Conservation (phyloP, 2,888 invertebrate genomes). For the Eubasilissa splendida region DNA sequence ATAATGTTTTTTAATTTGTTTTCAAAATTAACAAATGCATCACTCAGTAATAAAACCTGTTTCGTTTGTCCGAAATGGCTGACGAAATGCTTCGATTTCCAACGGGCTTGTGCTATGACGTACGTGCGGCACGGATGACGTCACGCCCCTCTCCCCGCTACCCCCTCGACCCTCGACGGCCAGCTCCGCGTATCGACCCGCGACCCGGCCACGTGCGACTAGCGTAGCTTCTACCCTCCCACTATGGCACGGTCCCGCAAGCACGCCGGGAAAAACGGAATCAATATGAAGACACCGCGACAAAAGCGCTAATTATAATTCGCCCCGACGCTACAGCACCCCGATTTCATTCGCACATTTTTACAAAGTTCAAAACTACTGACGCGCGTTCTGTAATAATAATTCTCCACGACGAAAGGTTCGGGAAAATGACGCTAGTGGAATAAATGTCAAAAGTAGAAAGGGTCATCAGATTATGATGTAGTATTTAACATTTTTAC, state of each 20-base stretch:
- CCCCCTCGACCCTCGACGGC: background rate
- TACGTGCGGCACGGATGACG: constrained; percentile 54
- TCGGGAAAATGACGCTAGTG: too few species aligned
- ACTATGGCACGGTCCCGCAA: background rate
- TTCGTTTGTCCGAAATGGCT: background rate
- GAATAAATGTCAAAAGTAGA: too few species aligned
- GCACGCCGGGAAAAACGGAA: background rate
- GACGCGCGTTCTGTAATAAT: too few species aligned
- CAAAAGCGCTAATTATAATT: background rate
- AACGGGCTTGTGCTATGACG: constrained; percentile 44
- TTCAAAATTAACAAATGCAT: background rate
- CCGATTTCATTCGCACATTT: too few species aligned
- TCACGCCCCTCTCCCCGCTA: constrained; percentile 37
- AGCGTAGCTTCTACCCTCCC: constrained; percentile 33
- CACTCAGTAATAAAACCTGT: too few species aligned
- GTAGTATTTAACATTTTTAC: background rate
- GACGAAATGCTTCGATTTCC: background rate
- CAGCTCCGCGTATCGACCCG: constrained; percentile 50
- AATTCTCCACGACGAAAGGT: too few species aligned
- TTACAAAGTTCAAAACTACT: too few species aligned
- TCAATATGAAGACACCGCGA: background rate
- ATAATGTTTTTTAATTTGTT: background rate
- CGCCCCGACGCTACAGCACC: too few species aligned
- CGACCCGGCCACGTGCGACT: constrained; percentile 42
- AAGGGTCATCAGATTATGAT: too few species aligned